phyloP scores from a whole-genome alignment of 1,140 invertebrate genomes.

The Neodiprion pinetum region DNA sequence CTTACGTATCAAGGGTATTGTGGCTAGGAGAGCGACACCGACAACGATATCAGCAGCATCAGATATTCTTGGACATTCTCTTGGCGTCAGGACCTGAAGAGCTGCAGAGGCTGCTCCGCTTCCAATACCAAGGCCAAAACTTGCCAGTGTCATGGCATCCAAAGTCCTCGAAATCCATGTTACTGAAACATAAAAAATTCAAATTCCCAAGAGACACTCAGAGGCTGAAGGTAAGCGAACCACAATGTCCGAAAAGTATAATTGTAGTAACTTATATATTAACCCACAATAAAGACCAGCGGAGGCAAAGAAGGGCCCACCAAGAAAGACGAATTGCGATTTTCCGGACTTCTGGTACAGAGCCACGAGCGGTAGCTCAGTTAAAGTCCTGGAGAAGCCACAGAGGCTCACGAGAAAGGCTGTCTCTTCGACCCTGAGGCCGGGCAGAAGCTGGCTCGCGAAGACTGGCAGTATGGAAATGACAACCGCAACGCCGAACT shows the following conservation, averaged over 20 bases:
- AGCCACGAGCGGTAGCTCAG: not conserved
- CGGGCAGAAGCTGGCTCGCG: not conserved
- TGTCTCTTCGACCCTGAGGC: not conserved
- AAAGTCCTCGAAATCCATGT: not conserved
- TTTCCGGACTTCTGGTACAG: not conserved
- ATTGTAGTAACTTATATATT: not conserved
- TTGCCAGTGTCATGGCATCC: not conserved
- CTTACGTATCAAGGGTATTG: not conserved
- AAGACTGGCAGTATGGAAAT: not conserved
- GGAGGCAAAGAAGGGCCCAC: not conserved
- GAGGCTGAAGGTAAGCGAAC: too few species aligned
- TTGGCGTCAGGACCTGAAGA: not conserved
- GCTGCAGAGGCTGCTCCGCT: not conserved
- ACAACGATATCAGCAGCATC: not conserved
- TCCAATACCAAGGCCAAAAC: not conserved
- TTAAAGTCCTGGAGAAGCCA: not conserved
- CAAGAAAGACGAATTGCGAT: not conserved
- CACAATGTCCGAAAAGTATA: too few species aligned
- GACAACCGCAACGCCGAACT: not conserved
- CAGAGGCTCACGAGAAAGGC: not conserved
- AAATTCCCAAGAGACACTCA: too few species aligned
- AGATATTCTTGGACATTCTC: not conserved
- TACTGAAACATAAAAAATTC: not conserved
- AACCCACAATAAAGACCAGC: not conserved
- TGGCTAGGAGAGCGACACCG: not conserved